Evolutionary conservation across 2,797 vertebrate species (phyloP).

Genomic region (Myotis pilosus): DNA sequence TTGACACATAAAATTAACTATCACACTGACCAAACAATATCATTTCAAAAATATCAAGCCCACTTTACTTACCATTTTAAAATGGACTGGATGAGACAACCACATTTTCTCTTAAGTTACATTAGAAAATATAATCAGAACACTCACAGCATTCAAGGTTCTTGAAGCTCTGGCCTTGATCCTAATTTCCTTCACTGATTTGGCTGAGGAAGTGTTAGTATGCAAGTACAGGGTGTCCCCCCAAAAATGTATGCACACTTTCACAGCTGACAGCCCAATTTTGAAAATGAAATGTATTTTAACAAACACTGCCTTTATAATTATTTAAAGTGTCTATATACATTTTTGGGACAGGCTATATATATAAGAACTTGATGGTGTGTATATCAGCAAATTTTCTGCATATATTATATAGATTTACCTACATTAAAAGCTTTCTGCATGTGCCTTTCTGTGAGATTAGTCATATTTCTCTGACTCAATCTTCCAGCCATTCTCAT

Average conservation of each 20-base stretch:
- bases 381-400: neutral
- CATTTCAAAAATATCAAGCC: neutral
- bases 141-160: neutral
- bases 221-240: no score
- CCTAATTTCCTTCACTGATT: neutral
- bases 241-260: no score
- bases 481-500: neutral
- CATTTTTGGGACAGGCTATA: no score
- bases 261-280: no score
- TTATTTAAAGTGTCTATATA: no score
- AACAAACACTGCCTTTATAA: no score
- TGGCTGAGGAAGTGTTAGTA: neutral
- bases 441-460: neutral
- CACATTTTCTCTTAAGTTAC: neutral
- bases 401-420: neutral
- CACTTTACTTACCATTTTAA: neutral
- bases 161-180: neutral
- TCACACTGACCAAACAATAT: neutral
- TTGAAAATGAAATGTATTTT: no score
- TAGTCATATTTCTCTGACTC: neutral
- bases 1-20: neutral
- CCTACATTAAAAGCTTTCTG: neutral
- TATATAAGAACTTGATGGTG: neutral
- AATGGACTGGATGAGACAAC: neutral
- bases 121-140: slow-evolving; percentile 4